These are phyloP conservation scores for Xenentodon cancila DNA, from an alignment of 2,797 vertebrate genomes.

Conservation along the genomic window DNA sequence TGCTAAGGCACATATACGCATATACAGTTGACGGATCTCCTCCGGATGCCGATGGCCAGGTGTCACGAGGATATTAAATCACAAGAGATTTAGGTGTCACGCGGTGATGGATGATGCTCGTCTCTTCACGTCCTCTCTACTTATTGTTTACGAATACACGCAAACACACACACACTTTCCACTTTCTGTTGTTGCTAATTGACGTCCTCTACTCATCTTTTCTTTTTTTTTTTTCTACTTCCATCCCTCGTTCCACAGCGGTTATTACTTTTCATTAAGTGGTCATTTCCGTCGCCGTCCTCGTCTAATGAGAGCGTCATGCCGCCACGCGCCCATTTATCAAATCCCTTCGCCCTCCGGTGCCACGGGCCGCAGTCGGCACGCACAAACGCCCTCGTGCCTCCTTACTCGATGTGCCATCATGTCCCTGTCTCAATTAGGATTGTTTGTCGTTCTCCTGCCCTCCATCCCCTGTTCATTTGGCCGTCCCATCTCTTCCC, in stretches of 20 bases:
- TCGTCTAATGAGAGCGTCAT: conserved; percentile 68
- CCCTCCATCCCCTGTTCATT: conserved; percentile 83
- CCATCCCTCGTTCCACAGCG: conserved; percentile 53
- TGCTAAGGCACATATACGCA: conserved; percentile 14
- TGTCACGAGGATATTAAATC: conserved; percentile 72
- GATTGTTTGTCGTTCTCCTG: conserved; percentile 71
- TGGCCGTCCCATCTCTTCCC: conserved; percentile 37
- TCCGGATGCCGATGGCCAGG: conserved; percentile 42
- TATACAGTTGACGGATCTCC: conserved; percentile 36
- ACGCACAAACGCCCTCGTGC: conserved; percentile 14
- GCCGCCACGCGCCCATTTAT: conserved; percentile 58
- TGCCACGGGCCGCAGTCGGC: conserved; percentile 2
- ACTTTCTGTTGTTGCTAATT: conserved; percentile 51
- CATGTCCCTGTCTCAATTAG: conserved; percentile 74
- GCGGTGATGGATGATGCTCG: conserved; percentile 59
- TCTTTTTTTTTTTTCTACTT: conserved; percentile 61
- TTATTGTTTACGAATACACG: conserved; percentile 38
- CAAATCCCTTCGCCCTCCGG: conserved; percentile 33
- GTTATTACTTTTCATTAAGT: conserved; percentile 76
- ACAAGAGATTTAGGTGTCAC: conserved; percentile 54
- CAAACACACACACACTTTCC: background rate
- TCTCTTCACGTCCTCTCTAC: conserved; percentile 21
- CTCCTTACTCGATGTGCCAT: conserved; percentile 48
- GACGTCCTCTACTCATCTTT: conserved; percentile 53
- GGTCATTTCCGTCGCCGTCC: conserved; percentile 68